These are phyloP conservation scores for Australoheros facetus DNA, from an alignment of 2,797 vertebrate species.

Conservation along the genomic window DNA sequence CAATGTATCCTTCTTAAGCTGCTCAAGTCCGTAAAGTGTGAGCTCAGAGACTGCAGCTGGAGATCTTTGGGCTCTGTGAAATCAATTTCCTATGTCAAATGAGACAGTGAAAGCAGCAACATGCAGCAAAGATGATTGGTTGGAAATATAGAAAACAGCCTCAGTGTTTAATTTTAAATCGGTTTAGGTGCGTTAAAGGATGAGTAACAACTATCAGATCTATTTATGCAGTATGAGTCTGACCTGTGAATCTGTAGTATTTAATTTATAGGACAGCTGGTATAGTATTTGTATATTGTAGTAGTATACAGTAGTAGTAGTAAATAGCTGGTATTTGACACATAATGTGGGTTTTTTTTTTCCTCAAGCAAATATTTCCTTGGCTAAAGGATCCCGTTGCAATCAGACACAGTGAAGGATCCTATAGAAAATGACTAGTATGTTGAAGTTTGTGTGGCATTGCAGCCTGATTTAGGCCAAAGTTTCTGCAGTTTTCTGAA, in stretches of 20 bases:
- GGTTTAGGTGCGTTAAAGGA: neutral
- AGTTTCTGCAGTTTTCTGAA: neutral
- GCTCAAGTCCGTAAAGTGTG: conserved; percentile 51
- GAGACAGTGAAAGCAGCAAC: conserved; percentile 37
- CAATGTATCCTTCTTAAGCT: conserved; percentile 58
- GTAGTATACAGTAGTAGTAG: no score
- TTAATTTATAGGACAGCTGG: neutral
- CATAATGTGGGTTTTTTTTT: neutral
- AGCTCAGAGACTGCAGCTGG: conserved; percentile 44
- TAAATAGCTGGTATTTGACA: neutral
- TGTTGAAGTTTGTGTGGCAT: neutral
- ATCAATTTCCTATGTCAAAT: conserved; percentile 65
- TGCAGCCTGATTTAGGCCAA: neutral
- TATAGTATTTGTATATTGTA: neutral
- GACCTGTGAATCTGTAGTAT: neutral
- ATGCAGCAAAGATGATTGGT: conserved; percentile 46
- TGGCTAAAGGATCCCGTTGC: neutral
- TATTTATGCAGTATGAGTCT: neutral
- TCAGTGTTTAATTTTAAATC: conserved; percentile 20
- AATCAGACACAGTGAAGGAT: neutral
- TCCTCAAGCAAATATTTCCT: neutral
- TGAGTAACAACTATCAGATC: conserved; percentile 9
- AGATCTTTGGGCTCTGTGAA: conserved; percentile 60
- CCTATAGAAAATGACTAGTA: neutral
- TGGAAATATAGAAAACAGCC: conserved; percentile 31